Base-by-base conservation (phyloP, 2,888 invertebrate species). In the Cryptocephalus moraei region DNA sequence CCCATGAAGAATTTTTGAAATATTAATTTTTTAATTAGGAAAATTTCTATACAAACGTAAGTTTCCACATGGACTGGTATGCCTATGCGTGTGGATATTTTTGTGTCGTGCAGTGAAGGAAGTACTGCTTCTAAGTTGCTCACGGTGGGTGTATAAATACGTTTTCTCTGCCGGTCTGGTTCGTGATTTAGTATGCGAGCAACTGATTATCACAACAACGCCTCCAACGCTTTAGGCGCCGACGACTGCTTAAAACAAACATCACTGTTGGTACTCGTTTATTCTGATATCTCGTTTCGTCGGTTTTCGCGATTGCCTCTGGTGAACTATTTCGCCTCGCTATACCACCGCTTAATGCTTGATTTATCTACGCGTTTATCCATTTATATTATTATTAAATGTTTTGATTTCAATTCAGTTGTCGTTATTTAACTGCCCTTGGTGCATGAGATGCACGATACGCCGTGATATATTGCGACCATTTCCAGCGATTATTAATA, bases 261-360 rank as follows among this genome's bases (percentile, higher is more conserved):
- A 69, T 67, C 66, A 68, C 63, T 66, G 68, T 68, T 69, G 62
- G 62, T 68, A 67, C 67, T 68, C 62, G 67, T 68, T n/a, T 69
- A 68, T 68, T 67, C 67, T 66, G 67, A 68, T 68, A 67, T 67
- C 67, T 68, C 64, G 67, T 67, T 68, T 58, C 58, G 57, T 52
- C 49, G 48, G 51, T 49, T 52, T 49, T 52, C 40, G 43, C 33
- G 58, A 56, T 60, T 59, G 64, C 67, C 66, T 49, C 62, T 59
- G 62, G 66, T 63, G 48, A 44, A 62, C 59, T 57, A 58, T 62
- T 63, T 60, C 59, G 59, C 60, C 51, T 52, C 47, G 53, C 54
- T 51, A 47, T 52, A 49, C 12, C 40, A 2, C 22, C 52, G 62
- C 64, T 62, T 66, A 65, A 66, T 65, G 63, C 56, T 52, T 62